phyloP scores from a whole-genome alignment of 2,797 vertebrate species.

The Macropus fuliginosus region DNA sequence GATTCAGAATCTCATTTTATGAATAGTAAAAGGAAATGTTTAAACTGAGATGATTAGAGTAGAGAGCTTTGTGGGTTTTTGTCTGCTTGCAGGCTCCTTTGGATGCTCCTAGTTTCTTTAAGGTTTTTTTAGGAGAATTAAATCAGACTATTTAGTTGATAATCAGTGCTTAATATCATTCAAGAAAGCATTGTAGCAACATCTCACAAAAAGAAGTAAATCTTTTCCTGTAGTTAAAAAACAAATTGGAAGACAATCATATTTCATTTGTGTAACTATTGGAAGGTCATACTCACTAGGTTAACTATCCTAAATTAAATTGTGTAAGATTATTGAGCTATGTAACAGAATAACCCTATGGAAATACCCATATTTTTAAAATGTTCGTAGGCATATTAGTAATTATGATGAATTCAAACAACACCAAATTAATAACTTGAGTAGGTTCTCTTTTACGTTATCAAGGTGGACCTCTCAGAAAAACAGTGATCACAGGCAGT shows the following conservation, averaged over 20 bases:
- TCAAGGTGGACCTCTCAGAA: background rate
- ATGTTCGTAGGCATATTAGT: background rate
- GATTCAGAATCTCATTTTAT: slow-evolving; percentile 14
- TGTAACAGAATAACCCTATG: background rate
- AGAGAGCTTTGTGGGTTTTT: slow-evolving; percentile 4
- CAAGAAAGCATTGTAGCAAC: background rate
- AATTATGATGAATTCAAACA: background rate
- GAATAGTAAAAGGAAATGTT: slow-evolving; percentile 2
- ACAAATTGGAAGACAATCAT: background rate
- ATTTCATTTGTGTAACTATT: background rate
- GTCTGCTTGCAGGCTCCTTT: background rate
- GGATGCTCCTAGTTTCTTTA: background rate
- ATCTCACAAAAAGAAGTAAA: background rate
- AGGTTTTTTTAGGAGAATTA: background rate
- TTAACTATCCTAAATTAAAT: background rate
- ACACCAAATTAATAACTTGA: background rate
- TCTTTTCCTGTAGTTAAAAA: slow-evolving; percentile 22
- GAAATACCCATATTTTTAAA: background rate
- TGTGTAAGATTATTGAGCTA: background rate
- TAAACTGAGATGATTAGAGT: slow-evolving; percentile 6
- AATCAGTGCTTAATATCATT: background rate
- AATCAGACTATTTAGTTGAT: background rate
- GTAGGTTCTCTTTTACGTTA: background rate
- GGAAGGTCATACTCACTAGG: background rate
- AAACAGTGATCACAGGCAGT: background rate